A percentile compares a stretch with the other conserved stretches of the same genome.
Evolutionary conservation across 2,113 vertebrate species (phyloP).

Genomic region (Hypocryptadius cinnamomeus): DNA sequence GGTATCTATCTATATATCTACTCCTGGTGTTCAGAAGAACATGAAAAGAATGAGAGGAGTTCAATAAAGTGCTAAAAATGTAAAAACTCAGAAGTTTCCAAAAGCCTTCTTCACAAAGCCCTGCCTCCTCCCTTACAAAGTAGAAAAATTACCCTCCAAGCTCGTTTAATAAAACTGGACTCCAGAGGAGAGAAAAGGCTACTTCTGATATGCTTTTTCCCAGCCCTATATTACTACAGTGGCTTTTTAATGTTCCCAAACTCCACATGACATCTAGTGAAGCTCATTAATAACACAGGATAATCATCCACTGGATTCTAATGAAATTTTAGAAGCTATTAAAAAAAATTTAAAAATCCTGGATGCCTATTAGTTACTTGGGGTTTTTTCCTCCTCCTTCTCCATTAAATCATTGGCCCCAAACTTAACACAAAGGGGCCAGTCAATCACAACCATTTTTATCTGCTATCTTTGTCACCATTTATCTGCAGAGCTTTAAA

Average conservation of each 20-base stretch:
- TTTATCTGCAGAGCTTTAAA: constrained; percentile 8
- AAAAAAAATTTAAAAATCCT: not conserved
- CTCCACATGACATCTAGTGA: not conserved
- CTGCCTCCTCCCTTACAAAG: not conserved
- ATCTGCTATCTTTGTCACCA: constrained; percentile 2
- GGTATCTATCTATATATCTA: not conserved
- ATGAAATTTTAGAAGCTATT: constrained; percentile 1
- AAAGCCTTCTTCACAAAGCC: not conserved
- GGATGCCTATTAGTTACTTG: not conserved
- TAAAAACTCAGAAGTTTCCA: not conserved
- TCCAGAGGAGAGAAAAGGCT: not conserved
- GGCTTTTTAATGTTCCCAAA: not conserved
- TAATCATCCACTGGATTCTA: constrained; percentile 1
- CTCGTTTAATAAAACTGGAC: not conserved
- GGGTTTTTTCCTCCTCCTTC: not conserved
- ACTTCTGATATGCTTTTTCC: not conserved
- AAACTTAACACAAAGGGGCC: constrained; percentile 15
- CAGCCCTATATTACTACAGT: not conserved
- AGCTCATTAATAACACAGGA: not conserved
- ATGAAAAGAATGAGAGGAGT: not conserved
- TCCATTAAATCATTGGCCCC: not conserved
- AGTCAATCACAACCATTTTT: constrained; percentile 50
- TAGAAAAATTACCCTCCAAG: not conserved
- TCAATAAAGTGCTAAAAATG: not conserved
- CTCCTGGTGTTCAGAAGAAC: not conserved